Evolutionary conservation across 2,113 vertebrate species (phyloP), one percentile per base, ranked within the genome.

Genomic region (Mormyrus iriodes): DNA sequence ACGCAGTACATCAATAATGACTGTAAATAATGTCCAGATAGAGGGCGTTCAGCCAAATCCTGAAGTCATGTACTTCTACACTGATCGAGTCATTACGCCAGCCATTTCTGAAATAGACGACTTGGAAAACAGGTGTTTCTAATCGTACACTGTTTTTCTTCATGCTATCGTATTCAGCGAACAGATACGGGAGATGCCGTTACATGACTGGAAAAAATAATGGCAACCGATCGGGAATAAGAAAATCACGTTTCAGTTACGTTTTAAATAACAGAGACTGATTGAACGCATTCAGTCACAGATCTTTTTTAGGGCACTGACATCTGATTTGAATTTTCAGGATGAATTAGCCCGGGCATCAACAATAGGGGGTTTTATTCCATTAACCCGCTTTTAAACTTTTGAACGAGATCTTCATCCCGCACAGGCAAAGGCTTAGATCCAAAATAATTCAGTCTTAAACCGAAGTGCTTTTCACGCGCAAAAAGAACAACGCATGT

Each of bases 101-200:
- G 92, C 92, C 93, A 93, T 91, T 91, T 93, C 90, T 88, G 93
- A 53, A 69, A 88, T 84, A 84, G 15, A 15, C 31, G 12, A 27
- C 31, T 44, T 90, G 92, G 91, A 94, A 93, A 96, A 95, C 96
- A 96, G 95, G 95, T 96, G 96, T 95, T 96, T 96, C 91, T 90
- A 96, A 96, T 96, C 93, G 83, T 76, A 84, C 90, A 89, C 89
- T 61, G 92, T 73, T 92, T 94, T 35, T 49, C 94, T 93, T 90
- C 89, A 92, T 87, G 90, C 10, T 13, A 83, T 44, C 84, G 44
- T 52, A 83, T 83, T 83, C 79, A 52, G 53, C n/a, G 19, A n/a
- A 86, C 51, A 92, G 94, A 94, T 93, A 94, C 89, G 94, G 93
- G 93, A 95, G 95, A 94, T 94, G 94, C 95, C 95, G 93, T 95